Evolutionary conservation across 2,888 invertebrate species (phyloP), one percentile per base, ranked within the genome.

Genomic region (Phlogophora meticulosa): DNA sequence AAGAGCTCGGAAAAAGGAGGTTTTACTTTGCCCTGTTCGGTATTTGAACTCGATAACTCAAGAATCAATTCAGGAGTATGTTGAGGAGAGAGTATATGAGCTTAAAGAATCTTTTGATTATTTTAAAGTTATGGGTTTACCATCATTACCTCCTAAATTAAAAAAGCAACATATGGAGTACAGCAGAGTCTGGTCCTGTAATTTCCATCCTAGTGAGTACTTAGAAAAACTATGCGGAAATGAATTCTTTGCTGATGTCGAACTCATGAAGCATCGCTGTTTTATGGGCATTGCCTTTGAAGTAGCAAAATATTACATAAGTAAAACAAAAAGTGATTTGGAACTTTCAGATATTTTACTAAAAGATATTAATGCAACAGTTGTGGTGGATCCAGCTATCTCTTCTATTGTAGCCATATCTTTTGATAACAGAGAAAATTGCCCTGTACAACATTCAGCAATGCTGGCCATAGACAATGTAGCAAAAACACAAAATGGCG

Each of bases 401-500:
- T 93, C 96, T 17, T 96, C 96, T 7, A 91, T 97, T 7, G 96
- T 99, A 0, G 97, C 98, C 0, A 93, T 97, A 10, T 96, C 97
- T 0, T 96, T 96, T 57, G 96, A 97, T 82, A 93, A 95, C 73
- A 90, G 94, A 61, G 88, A 94, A 38, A 84, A 94, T 1, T 97
- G 98, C 93, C 98, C 98, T 0, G 91, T 98, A 52, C 97, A 97
- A 88, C 99, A 99, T 93, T 97, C 98, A 4, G 94, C 97, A 0
- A 98, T 99, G 98, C 92, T 98, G 40, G 97, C 97, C 11, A 96
- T 99, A 62, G 99, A 99, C 91, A 96, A 97, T 80, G 98, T 99
- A 4, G 98, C 99, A 0, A 96, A 96, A 84, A 96, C 97, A 7
- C 99, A 99, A 93, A 97, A 97, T 49, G 98, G 98, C 0, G 98